A percentile compares a stretch with the other conserved stretches of the same genome.
These are phyloP conservation scores for Ridgeia piscesae DNA, from an alignment of 1,140 invertebrate genomes.

Conservation along the genomic window DNA sequence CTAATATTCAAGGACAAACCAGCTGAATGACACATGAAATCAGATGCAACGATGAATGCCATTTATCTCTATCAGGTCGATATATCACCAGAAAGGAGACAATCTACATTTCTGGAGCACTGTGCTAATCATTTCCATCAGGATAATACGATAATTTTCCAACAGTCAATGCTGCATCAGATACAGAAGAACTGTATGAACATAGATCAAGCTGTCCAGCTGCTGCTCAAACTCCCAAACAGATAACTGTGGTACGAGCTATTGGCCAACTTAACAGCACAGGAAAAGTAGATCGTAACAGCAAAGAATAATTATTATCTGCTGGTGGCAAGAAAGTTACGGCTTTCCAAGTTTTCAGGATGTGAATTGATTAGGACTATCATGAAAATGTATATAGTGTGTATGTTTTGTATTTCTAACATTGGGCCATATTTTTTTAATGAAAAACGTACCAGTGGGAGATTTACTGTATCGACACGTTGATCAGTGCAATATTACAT, in stretches of 20 bases:
- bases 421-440: no score
- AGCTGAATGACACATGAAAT: neutral
- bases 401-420: no score
- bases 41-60: neutral
- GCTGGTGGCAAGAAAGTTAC: neutral
- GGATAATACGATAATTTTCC: neutral
- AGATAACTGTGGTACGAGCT: neutral
- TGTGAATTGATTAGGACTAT: neutral
- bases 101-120: neutral
- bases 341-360: neutral
- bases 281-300: neutral
- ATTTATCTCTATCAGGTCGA: neutral
- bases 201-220: neutral
- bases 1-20: neutral
- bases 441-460: no score
- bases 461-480: no score
- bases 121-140: neutral
- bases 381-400: no score
- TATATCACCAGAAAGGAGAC: neutral
- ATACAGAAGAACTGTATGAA: neutral
- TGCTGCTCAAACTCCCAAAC: neutral
- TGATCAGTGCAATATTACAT: neutral
- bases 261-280: neutral
- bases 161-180: neutral
- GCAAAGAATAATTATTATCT: neutral